Conservation (phyloP, 2,113 vertebrate species). For the Ameiurus melas region DNA sequence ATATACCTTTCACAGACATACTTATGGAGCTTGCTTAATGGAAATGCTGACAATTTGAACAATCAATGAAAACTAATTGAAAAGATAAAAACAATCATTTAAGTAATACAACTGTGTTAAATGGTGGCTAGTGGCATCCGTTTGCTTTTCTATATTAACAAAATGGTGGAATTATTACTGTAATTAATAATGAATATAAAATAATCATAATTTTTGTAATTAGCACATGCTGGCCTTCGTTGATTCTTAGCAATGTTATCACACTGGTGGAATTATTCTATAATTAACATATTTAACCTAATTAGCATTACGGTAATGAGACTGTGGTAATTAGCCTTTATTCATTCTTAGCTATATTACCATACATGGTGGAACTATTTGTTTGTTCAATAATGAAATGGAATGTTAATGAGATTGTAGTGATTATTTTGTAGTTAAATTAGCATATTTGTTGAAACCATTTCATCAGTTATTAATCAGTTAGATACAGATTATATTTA, state of each 20-base stretch:
- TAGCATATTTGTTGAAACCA: not conserved
- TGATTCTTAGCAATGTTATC: not conserved
- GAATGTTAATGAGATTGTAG: not conserved
- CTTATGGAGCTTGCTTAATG: not conserved
- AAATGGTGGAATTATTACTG: not conserved
- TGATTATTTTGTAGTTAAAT: not conserved
- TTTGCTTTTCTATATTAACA: not conserved
- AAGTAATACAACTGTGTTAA: not conserved
- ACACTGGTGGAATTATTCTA: not conserved
- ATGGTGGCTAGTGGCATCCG: not conserved
- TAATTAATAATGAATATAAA: not conserved
- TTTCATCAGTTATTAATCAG: not conserved
- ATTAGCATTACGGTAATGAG: conserved; percentile 2
- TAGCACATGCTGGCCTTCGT: not conserved
- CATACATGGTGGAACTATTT: not conserved
- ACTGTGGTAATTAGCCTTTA: not conserved
- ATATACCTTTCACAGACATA: not conserved
- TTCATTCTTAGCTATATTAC: conserved; percentile 5
- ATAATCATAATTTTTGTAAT: not conserved
- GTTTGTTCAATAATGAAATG: not conserved
- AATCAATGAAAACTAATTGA: not conserved
- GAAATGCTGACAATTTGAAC: not conserved
- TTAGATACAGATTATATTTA: not conserved
- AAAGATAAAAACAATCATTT: not conserved
- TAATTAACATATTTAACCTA: not conserved